Base-by-base conservation (phyloP, 2,113 vertebrate species). In the Nesogale talazaci region DNA sequence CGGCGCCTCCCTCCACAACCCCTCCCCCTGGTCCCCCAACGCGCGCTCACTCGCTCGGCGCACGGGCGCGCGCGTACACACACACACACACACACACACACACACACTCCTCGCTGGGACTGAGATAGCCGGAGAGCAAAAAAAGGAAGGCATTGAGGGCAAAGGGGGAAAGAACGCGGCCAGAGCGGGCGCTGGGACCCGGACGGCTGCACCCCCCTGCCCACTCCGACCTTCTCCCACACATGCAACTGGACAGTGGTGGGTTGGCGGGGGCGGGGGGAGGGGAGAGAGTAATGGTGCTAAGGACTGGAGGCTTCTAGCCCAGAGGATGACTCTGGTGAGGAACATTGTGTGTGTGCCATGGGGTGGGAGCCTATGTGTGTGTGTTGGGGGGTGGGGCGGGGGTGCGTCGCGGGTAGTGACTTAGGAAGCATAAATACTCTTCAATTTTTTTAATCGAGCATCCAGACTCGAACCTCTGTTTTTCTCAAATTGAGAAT, bases 1-100 rank as follows among this genome's bases (percentile, higher is more conserved):
- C 95, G 94, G 95, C 94, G 92, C 95, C 95, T 95, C 94, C 93
- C 93, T 72, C 92, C 92, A 14, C 46, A n/a, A 22, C 67, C 96
- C 94, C 93, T 72, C 92, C 88, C 78, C 69, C 69, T 2, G 57
- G 25, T 63, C 40, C 93, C 92, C 69, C 31, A 72, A 14, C 15
- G 67, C 90, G 83, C 94, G 74, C 92, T 76, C 91, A 34, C 46
- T 12, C 46, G 46, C 46, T 52, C 46, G 14, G 46, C 92, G n/a
- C 80, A 31, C 93, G n/a, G 74, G 31, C 80, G n/a, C 93, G n/a
- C 79, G 31, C 92, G 46, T 76, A 14, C 93, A 75, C 91, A 34
- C 79, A 38, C 87, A 52, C 88, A 7, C 93, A 38, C 80, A 23
- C 92, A 78, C 93, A 42, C 80, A 56, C 88, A 59, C 88, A 12